phyloP scores from a whole-genome alignment of 2,888 invertebrate genomes.

The Coenonympha arcania region DNA sequence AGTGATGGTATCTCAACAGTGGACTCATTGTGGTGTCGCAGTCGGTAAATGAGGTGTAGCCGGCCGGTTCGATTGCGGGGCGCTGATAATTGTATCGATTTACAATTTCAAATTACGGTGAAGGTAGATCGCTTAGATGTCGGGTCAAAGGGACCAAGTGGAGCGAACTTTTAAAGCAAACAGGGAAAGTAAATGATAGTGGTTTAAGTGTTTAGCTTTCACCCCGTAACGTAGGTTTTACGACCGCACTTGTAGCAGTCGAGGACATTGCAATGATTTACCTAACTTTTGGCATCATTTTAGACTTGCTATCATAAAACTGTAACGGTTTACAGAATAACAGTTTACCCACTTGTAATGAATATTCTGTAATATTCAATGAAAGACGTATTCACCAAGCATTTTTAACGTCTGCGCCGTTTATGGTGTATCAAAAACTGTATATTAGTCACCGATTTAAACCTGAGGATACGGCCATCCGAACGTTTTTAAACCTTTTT shows the following conservation, averaged over 20 bases:
- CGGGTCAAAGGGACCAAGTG: slow-evolving; percentile 19
- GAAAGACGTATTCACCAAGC: too few relatives aligned
- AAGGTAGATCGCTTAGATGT: slow-evolving; percentile 21
- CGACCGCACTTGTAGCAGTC: not conserved
- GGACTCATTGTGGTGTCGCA: slow-evolving; percentile 47
- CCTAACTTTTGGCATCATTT: not conserved
- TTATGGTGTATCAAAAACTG: too few relatives aligned
- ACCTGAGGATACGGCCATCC: too few relatives aligned
- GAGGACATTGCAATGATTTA: not conserved
- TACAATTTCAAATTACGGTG: slow-evolving; percentile 33
- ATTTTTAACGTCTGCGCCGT: too few relatives aligned
- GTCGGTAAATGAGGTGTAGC: slow-evolving; percentile 52
- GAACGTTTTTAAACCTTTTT: too few relatives aligned
- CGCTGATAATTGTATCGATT: slow-evolving; percentile 47
- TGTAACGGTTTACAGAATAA: too few relatives aligned
- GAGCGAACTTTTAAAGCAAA: slow-evolving; percentile 7
- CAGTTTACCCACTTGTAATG: too few relatives aligned
- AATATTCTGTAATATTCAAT: too few relatives aligned
- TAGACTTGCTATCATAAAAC: not conserved
- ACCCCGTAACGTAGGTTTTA: not conserved
- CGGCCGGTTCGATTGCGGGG: slow-evolving; percentile 50
- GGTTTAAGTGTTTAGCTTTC: not conserved
- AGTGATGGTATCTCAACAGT: slow-evolving; percentile 53
- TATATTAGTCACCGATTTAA: too few relatives aligned
- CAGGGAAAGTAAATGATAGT: slow-evolving; percentile 5